A percentile compares a stretch with the other conserved stretches of the same genome.
phyloP scores from a whole-genome alignment of 2,888 invertebrate genomes.

The Microdon myrmicae region DNA sequence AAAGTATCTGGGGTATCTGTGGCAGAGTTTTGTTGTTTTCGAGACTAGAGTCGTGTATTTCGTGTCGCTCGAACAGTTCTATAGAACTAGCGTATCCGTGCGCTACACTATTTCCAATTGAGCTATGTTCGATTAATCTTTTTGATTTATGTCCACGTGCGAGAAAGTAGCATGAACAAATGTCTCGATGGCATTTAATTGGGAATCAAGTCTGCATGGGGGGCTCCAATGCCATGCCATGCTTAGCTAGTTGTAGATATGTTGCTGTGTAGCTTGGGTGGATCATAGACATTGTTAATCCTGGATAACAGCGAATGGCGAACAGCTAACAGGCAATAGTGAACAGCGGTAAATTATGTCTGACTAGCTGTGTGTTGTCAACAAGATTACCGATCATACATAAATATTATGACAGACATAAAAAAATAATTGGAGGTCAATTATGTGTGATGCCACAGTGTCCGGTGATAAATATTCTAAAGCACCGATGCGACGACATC shows the following conservation, averaged over 20 bases:
- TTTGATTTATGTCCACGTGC: constrained; percentile 66
- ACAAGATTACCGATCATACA: constrained; percentile 49
- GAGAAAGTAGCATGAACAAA: constrained; percentile 62
- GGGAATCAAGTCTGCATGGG: constrained; percentile 52
- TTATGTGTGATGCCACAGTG: constrained; percentile 23
- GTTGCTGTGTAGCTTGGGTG: constrained; percentile 1
- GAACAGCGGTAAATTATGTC: constrained; percentile 50
- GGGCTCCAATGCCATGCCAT: constrained; percentile 10
- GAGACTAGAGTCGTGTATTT: constrained; percentile 51
- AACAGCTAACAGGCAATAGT: too few relatives aligned
- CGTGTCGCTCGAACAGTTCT: constrained; percentile 45
- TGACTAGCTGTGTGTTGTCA: constrained; percentile 51
- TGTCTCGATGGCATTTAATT: constrained; percentile 59
- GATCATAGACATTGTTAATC: constrained; percentile 31
- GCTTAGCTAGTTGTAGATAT: constrained; percentile 4
- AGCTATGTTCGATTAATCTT: constrained; percentile 67
- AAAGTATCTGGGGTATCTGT: constrained; percentile 16
- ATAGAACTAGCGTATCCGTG: constrained; percentile 35
- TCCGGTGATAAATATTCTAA: constrained; percentile 28
- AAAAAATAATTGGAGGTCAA: constrained; percentile 53
- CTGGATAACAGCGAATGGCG: too few relatives aligned
- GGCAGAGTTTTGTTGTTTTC: constrained; percentile 47
- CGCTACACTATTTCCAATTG: constrained; percentile 58
- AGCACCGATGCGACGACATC: constrained; percentile 8
- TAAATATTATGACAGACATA: constrained; percentile 51